A percentile compares a stretch with the other conserved stretches of the same genome.
Conservation (phyloP, 2,888 invertebrate genomes). For the Macaria notata region DNA sequence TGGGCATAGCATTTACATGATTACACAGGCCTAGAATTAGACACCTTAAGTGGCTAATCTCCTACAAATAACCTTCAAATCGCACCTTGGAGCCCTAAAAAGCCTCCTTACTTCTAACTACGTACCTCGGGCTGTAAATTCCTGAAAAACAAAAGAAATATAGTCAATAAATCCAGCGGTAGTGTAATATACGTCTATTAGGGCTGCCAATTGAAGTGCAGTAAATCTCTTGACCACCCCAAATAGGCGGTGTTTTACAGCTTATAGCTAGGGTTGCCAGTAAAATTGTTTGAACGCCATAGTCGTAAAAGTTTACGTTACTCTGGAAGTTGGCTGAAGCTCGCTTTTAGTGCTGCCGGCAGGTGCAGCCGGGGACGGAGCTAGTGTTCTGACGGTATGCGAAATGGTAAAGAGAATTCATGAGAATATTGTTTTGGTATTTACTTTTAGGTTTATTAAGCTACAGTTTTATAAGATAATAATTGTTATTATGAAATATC, state of each 20-base stretch:
- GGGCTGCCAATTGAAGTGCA: slow-evolving; percentile 65
- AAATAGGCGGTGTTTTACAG: slow-evolving; percentile 61
- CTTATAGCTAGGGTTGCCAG: slow-evolving; percentile 40
- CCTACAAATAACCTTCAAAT: slow-evolving; percentile 8
- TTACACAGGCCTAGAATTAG: not conserved
- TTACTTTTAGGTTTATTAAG: too few relatives aligned
- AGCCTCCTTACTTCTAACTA: slow-evolving; percentile 23
- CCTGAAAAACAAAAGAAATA: slow-evolving; percentile 71
- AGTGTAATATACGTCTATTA: slow-evolving; percentile 79
- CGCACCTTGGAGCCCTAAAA: slow-evolving; percentile 16
- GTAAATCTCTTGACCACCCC: slow-evolving; percentile 71
- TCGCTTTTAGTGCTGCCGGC: slow-evolving; percentile 17
- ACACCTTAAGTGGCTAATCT: not conserved
- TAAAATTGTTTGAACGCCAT: slow-evolving; percentile 17
- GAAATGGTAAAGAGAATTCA: too few relatives aligned
- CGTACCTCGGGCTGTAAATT: slow-evolving; percentile 57
- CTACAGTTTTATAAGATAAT: too few relatives aligned
- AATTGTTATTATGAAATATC: too few relatives aligned
- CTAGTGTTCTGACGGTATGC: too few relatives aligned
- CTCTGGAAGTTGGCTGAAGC: slow-evolving; percentile 25
- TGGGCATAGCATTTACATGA: too few relatives aligned
- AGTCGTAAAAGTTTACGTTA: slow-evolving; percentile 20
- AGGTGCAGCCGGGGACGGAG: slow-evolving; percentile 7
- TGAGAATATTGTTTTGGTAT: too few relatives aligned
- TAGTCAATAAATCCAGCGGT: slow-evolving; percentile 74